These are phyloP conservation scores for Seira sanloemensis DNA, from an alignment of 2,888 invertebrate genomes.

Conservation along the genomic window DNA sequence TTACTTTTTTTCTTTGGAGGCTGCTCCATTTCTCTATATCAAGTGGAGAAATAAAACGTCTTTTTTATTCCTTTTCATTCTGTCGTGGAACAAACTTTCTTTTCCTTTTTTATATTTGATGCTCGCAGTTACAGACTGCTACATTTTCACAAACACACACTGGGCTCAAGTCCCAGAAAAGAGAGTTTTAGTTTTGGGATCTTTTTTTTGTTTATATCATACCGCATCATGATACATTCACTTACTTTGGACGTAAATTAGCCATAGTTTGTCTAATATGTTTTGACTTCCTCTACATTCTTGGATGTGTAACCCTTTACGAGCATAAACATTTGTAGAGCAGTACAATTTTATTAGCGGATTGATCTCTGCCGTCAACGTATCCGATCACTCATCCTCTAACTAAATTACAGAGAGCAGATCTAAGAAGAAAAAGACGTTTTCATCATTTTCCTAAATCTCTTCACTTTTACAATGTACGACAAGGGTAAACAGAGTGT, in stretches of 20 bases:
- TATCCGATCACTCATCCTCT: slow-evolving; percentile 45
- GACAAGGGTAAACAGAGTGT: too few relatives aligned
- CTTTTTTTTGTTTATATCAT: background rate
- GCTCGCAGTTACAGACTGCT: background rate
- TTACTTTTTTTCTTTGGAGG: slow-evolving; percentile 9
- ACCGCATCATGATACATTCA: slow-evolving; percentile 29
- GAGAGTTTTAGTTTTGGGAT: background rate
- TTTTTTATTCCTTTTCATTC: background rate
- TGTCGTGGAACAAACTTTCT: background rate
- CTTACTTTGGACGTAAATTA: slow-evolving; percentile 41
- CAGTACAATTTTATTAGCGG: background rate
- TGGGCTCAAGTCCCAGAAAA: background rate
- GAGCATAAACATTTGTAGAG: too few relatives aligned
- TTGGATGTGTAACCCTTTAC: too few relatives aligned
- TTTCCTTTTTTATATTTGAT: background rate
- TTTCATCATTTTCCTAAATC: too few relatives aligned
- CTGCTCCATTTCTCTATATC: background rate
- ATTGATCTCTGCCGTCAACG: slow-evolving; percentile 6
- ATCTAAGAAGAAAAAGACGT: too few relatives aligned
- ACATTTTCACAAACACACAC: background rate
- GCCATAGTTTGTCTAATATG: background rate
- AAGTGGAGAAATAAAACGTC: background rate
- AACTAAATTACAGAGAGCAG: slow-evolving; percentile 45
- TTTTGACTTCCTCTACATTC: background rate
- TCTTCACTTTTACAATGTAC: too few relatives aligned